Evolutionary conservation across 2,888 invertebrate genomes (phyloP), one percentile per base, ranked within the genome.

Genomic region (Tenthredo mesomela): DNA sequence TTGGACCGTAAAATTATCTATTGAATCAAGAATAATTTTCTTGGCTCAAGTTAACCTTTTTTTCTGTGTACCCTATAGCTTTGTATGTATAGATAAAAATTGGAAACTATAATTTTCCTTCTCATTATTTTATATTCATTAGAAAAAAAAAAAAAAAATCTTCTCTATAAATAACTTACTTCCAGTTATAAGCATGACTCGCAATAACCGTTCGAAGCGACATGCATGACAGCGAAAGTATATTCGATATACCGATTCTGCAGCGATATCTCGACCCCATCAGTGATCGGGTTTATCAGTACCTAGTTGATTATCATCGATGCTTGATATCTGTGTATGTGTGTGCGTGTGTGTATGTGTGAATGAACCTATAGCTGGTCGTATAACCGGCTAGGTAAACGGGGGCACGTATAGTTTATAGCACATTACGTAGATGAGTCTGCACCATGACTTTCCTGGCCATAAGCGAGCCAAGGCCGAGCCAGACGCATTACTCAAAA

Each of bases 401-500:
- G 58, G 21, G 61, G 18, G 18, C 40, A 40, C 10, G 67, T n/a
- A 25, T 67, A 67, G 82, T 70, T 82, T 70, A 70, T 82, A 82
- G 70, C 15, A 4, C 67, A 43, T 82, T 67, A 67, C 18, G 47
- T 82, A 47, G 82, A 82, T 82, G 82, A 82, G 67, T 37, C 33
- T 65, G 82, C 67, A 12, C 25, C 47, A 73, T 43, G 67, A 82
- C 67, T 82, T 82, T 67, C 15, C 70, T 82, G 2, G 61, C 33
- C 33, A 61, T 25, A 25, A 61, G 33, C 58, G 12, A 25, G 10
- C 18, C 78, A 21, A 65, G 82, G 43, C 40, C 54, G 21, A 25
- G 29, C 82, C 82, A 82, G 82, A 82, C 82, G 82, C 82, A 70
- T 67, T 67, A 67, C 33, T 67, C 67, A 67, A 67, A 67, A 33